phyloP scores from a whole-genome alignment of 2,113 vertebrate species.

The Urocolius indicus region DNA sequence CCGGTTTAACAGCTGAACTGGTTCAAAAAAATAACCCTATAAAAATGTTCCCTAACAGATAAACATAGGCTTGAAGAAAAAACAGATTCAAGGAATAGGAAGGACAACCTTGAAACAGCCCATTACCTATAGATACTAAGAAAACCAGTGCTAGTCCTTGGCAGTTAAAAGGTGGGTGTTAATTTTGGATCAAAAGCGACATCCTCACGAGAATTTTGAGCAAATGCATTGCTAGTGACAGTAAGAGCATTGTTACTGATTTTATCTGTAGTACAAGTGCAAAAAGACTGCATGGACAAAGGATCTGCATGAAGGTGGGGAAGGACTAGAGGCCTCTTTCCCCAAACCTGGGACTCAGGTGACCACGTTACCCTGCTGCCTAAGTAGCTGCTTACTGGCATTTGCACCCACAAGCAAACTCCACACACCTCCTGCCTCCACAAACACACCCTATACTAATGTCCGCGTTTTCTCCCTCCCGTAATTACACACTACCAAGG shows the following conservation, averaged over 20 bases:
- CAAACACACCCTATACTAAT: not conserved
- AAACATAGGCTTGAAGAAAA: not conserved
- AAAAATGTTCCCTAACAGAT: not conserved
- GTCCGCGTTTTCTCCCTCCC: not conserved
- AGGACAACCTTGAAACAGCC: not conserved
- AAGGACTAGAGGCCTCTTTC: not conserved
- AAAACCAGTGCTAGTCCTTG: not conserved
- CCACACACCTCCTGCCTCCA: not conserved
- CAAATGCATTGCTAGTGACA: not conserved
- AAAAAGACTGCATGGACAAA: not conserved
- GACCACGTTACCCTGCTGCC: rapidly evolving
- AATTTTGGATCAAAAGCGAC: not conserved
- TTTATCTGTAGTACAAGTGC: rapidly evolving
- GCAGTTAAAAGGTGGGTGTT: not conserved
- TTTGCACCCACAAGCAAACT: not conserved
- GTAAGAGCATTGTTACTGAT: rapidly evolving
- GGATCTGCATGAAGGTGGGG: not conserved
- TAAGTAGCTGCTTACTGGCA: not conserved
- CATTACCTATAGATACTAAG: not conserved
- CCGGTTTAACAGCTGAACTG: not conserved
- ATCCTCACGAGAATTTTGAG: not conserved
- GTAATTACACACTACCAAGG: slow-evolving; percentile 18
- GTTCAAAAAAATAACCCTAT: not conserved
- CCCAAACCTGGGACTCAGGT: rapidly evolving
- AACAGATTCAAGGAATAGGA: not conserved